Evolutionary conservation across 2,888 invertebrate genomes (phyloP).

Genomic region (Leptinotarsa tumamoca): DNA sequence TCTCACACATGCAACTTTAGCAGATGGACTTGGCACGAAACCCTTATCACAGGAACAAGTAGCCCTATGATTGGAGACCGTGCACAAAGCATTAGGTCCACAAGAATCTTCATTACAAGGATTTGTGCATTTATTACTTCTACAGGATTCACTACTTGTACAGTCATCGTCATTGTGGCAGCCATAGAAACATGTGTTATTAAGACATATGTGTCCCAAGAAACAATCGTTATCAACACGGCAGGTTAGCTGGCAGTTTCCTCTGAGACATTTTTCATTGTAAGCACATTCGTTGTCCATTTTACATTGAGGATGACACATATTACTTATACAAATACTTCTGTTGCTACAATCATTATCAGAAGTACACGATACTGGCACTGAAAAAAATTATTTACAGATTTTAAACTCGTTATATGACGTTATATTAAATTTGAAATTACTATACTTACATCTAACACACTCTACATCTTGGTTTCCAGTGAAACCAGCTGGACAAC

Average conservation of each 20-base stretch:
- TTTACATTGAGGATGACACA: constrained; percentile 83
- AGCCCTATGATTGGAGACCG: constrained; percentile 84
- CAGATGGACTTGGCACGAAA: constrained; percentile 88
- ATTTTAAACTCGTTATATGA: background rate
- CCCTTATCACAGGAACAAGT: constrained; percentile 83
- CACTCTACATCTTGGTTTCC: constrained; percentile 88
- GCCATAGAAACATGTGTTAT: constrained; percentile 87
- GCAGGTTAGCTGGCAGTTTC: constrained; percentile 89
- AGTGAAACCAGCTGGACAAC: constrained; percentile 87
- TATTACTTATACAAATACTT: constrained; percentile 82
- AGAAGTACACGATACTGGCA: constrained; percentile 81
- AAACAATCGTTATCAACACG: constrained; percentile 93
- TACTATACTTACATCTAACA: constrained; percentile 76
- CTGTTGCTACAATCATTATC: constrained; percentile 79
- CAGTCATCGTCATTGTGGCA: constrained; percentile 91
- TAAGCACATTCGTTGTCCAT: constrained; percentile 86
- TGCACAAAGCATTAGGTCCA: constrained; percentile 86
- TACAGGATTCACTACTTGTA: constrained; percentile 84
- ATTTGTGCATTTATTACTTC: constrained; percentile 82
- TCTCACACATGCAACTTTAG: constrained; percentile 88
- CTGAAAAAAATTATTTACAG: constrained; percentile 64
- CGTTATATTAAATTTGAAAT: background rate
- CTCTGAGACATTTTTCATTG: constrained; percentile 88
- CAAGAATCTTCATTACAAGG: constrained; percentile 84
- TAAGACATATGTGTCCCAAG: constrained; percentile 88